These are phyloP conservation scores for Ethmia dodecea DNA, from an alignment of 2,888 invertebrate genomes.

Conservation along the genomic window DNA sequence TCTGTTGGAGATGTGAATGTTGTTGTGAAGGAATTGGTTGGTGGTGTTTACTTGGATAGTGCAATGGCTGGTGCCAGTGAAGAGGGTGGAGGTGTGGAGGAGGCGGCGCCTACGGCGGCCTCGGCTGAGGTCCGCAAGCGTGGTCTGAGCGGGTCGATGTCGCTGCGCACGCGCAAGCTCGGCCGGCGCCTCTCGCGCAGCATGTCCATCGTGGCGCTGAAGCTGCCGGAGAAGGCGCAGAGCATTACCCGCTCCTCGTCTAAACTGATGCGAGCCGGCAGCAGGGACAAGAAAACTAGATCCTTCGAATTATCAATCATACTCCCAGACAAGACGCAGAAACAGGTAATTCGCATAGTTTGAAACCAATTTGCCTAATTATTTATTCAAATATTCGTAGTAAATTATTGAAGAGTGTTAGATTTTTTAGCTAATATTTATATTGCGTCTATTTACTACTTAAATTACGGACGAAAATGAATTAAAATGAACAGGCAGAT, in stretches of 20 bases:
- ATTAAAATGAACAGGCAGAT: too few relatives aligned
- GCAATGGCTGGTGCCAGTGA: slow-evolving; percentile 69
- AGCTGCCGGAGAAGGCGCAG: slow-evolving; percentile 78
- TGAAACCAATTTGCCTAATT: too few relatives aligned
- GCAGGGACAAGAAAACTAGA: slow-evolving; percentile 76
- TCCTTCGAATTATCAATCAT: slow-evolving; percentile 80
- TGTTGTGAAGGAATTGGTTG: slow-evolving; percentile 38
- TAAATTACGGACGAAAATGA: too few relatives aligned
- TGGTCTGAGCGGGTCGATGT: slow-evolving; percentile 68
- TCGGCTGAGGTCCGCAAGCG: slow-evolving; percentile 47
- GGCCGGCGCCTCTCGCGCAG: slow-evolving; percentile 74
- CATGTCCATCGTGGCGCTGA: slow-evolving; percentile 74
- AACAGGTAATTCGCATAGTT: too few relatives aligned
- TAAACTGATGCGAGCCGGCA: slow-evolving; percentile 75
- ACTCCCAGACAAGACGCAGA: slow-evolving; percentile 81
- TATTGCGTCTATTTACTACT: too few relatives aligned
- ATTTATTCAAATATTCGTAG: too few relatives aligned
- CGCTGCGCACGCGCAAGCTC: slow-evolving; percentile 65
- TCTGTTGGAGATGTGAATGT: slow-evolving; percentile 62
- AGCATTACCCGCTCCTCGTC: slow-evolving; percentile 78
- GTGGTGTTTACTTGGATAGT: slow-evolving; percentile 45
- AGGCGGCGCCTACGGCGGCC: slow-evolving; percentile 28
- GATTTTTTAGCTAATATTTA: too few relatives aligned
- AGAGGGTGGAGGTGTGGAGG: slow-evolving; percentile 48
- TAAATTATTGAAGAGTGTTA: too few relatives aligned